These are phyloP conservation scores for Tragulus kanchil DNA, from an alignment of 2,113 vertebrate species.

Conservation along the genomic window DNA sequence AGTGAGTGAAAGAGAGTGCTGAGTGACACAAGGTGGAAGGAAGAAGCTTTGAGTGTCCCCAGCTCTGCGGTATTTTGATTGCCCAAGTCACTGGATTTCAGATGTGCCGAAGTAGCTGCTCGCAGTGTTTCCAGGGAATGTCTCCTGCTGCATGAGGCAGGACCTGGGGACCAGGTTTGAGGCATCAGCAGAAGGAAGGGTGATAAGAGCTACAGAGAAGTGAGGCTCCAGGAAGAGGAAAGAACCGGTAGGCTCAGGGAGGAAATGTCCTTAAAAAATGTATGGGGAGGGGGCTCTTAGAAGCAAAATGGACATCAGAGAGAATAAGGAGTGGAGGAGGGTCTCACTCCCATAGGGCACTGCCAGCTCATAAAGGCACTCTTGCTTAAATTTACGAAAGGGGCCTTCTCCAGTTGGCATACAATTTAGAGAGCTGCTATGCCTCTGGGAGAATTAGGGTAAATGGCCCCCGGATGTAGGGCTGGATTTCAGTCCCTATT, in stretches of 20 bases:
- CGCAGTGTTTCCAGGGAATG: background rate
- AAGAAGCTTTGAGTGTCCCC: background rate
- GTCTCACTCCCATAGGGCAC: background rate
- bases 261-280: background rate
- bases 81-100: slow-evolving; percentile 10
- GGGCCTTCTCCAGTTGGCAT: background rate
- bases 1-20: slow-evolving; percentile 2
- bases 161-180: background rate
- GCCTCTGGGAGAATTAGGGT: background rate
- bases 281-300: background rate
- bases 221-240: background rate
- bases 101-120: slow-evolving; percentile 3
- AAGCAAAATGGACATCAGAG: slow-evolving; percentile 8
- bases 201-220: background rate
- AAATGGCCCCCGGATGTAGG: background rate
- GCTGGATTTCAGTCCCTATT: background rate
- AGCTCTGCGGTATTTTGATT: slow-evolving; percentile 26
- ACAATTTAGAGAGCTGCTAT: background rate
- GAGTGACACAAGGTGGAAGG: background rate
- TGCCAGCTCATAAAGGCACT: background rate
- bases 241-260: slow-evolving; percentile 9
- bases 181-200: background rate
- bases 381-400: background rate
- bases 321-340: background rate
- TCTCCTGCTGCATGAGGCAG: background rate